Percentiles rank a stretch among this genome's conserved stretches.
Conservation (phyloP, 2,113 vertebrate genomes). For the Brachionichthys hirsutus region DNA sequence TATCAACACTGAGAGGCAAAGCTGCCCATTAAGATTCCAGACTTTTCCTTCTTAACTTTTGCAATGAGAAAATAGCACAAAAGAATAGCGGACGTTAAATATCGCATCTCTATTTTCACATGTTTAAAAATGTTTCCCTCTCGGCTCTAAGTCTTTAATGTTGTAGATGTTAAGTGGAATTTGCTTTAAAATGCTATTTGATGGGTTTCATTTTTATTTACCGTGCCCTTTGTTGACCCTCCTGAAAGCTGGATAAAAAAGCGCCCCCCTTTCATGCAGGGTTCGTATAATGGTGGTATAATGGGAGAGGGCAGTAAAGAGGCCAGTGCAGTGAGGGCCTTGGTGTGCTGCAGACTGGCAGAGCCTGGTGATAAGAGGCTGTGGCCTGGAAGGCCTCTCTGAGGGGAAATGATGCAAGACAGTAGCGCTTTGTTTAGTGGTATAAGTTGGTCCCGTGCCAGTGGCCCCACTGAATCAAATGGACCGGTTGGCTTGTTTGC, state of each 20-base stretch:
- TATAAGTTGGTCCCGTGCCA: constrained; percentile 77
- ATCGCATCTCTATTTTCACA: background rate
- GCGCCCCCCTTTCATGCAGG: constrained; percentile 34
- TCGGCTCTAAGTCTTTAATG: background rate
- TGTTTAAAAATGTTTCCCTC: constrained; percentile 1
- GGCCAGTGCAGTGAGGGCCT: constrained; percentile 50
- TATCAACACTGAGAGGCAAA: constrained; percentile 72
- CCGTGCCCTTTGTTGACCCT: constrained; percentile 28
- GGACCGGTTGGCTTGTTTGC: constrained; percentile 70
- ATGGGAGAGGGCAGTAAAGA: constrained; percentile 50
- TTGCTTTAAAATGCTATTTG: constrained; percentile 18
- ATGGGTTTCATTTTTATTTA: constrained; percentile 31
- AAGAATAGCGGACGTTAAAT: constrained; percentile 7
- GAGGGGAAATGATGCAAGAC: constrained; percentile 80
- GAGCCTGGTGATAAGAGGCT: constrained; percentile 78
- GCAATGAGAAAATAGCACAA: constrained; percentile 46
- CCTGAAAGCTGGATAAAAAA: constrained; percentile 44
- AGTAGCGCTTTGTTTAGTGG: constrained; percentile 80
- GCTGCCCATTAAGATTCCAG: constrained; percentile 73
- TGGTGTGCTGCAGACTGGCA: constrained; percentile 61
- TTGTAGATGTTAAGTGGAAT: constrained; percentile 4
- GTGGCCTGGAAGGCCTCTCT: constrained; percentile 62
- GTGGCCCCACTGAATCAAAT: constrained; percentile 71
- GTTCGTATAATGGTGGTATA: constrained; percentile 43
- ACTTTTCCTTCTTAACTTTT: constrained; percentile 62